phyloP scores from a whole-genome alignment of 2,797 vertebrate species.

The Tolypeutes matacus region DNA sequence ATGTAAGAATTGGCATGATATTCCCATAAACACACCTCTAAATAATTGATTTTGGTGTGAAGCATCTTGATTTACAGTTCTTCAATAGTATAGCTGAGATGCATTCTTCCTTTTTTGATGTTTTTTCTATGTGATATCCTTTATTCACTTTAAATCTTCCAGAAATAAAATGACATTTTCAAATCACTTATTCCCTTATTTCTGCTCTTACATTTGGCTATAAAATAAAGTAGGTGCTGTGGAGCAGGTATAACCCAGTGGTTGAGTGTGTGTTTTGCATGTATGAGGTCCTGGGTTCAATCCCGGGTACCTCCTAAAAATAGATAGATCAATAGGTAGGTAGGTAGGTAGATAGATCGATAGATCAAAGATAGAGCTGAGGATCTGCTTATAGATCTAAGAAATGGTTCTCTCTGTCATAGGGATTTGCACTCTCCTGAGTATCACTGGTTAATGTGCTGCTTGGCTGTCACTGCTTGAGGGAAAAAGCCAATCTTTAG shows the following conservation, averaged over 20 bases:
- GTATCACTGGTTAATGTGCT: not conserved
- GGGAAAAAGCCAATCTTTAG: constrained; percentile 16
- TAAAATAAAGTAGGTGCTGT: constrained; percentile 31
- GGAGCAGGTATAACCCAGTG: too few relatives aligned
- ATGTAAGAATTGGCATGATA: not conserved
- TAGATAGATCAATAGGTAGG: too few relatives aligned
- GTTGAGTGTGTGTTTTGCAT: too few relatives aligned
- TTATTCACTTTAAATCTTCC: constrained; percentile 56
- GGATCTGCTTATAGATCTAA: not conserved
- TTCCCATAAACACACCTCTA: not conserved
- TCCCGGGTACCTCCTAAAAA: too few relatives aligned
- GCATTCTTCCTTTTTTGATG: constrained; percentile 37
- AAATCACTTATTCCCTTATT: constrained; percentile 35
- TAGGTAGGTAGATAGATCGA: too few relatives aligned
- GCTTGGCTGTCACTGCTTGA: not conserved
- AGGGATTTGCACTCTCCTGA: constrained; percentile 1
- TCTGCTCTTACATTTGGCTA: constrained; percentile 29
- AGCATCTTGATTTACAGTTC: constrained; percentile 58
- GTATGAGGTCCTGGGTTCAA: too few relatives aligned
- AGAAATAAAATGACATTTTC: constrained; percentile 66
- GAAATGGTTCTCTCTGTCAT: not conserved
- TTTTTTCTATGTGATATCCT: constrained; percentile 32
- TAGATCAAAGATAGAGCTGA: not conserved
- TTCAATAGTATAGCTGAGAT: constrained; percentile 28
- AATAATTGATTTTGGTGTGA: constrained; percentile 40